A percentile compares a stretch with the other conserved stretches of the same genome.
Evolutionary conservation across 2,888 invertebrate species (phyloP).

Genomic region (Agriotes lineatus): DNA sequence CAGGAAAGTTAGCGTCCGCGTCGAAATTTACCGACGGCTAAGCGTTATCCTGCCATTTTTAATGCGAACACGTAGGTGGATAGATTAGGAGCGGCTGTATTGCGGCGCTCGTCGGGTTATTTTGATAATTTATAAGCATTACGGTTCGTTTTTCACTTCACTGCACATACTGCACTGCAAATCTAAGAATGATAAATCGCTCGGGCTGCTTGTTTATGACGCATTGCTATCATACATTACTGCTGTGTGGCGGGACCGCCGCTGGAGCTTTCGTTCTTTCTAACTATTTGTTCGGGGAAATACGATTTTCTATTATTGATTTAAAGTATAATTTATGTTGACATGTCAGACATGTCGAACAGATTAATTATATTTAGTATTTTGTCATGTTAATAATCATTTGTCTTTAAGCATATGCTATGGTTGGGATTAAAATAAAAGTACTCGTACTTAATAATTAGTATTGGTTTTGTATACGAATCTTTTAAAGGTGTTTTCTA

Average conservation of each 20-base stretch:
- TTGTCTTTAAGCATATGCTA: too few species aligned
- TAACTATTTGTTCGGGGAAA: too few species aligned
- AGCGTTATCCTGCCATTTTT: not conserved
- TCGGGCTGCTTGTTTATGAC: constrained; percentile 26
- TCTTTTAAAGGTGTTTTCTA: too few species aligned
- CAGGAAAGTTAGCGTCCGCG: not conserved
- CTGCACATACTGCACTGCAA: constrained; percentile 16
- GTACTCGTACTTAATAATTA: too few species aligned
- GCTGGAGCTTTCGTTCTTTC: not conserved
- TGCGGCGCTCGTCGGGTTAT: too few species aligned
- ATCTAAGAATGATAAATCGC: constrained; percentile 31
- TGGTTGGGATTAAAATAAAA: too few species aligned
- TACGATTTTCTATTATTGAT: too few species aligned
- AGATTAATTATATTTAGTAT: too few species aligned
- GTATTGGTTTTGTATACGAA: too few species aligned
- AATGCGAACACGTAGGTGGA: not conserved
- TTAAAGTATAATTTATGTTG: too few species aligned
- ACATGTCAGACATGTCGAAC: too few species aligned
- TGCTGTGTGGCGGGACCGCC: not conserved
- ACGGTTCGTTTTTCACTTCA: constrained; percentile 18
- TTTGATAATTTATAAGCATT: constrained; percentile 26
- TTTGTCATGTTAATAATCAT: too few species aligned
- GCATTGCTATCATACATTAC: constrained; percentile 9
- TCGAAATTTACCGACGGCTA: constrained; percentile 2
- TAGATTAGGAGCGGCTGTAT: not conserved